phyloP scores from a whole-genome alignment of 2,888 invertebrate species.

The Glyphotaelius pellucidus region DNA sequence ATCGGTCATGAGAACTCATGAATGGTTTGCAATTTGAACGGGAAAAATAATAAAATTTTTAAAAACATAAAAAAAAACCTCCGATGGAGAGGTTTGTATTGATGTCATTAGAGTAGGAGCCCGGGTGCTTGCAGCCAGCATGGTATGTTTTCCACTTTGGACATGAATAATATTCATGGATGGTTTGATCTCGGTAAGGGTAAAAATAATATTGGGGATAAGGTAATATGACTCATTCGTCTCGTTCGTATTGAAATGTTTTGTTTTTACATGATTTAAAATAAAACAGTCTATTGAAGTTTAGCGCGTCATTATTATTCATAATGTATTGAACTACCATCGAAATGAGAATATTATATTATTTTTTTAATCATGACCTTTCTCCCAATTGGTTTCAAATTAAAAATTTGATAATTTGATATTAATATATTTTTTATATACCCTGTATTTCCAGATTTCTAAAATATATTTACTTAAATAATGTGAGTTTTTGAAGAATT shows the following conservation, averaged over 20 bases:
- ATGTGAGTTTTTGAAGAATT: neutral
- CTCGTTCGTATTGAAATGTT: neutral
- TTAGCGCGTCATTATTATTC: neutral
- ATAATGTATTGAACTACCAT: neutral
- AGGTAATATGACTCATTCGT: neutral
- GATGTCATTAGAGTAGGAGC: neutral
- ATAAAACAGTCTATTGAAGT: neutral
- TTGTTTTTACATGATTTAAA: neutral
- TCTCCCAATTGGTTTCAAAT: neutral
- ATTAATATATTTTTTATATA: neutral
- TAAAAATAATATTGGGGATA: neutral
- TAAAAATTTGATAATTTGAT: neutral
- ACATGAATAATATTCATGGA: neutral
- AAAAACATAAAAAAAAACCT: neutral
- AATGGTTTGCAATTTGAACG: neutral
- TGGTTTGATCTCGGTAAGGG: neutral
- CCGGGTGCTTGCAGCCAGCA: neutral
- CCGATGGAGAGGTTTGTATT: neutral
- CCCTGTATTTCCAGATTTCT: neutral
- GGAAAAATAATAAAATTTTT: neutral
- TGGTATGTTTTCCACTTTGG: neutral
- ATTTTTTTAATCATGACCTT: neutral
- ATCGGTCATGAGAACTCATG: neutral
- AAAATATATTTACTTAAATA: neutral
- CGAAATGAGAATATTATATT: neutral